Conservation (phyloP, 2,797 vertebrate genomes). For the Graptemys geographica region DNA sequence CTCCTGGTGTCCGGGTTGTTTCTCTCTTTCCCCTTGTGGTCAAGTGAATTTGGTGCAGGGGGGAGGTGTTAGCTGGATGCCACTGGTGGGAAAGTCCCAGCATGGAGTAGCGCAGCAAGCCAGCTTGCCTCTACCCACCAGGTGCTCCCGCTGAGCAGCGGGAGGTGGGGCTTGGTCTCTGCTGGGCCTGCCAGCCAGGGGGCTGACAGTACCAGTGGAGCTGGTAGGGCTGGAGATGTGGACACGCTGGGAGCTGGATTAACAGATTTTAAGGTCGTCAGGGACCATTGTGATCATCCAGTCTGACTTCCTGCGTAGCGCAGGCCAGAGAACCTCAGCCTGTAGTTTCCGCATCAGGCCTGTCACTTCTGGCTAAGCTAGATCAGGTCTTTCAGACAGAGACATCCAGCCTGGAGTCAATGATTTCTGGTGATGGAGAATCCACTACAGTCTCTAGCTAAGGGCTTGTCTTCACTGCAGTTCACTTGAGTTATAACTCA, state of each 20-base stretch:
- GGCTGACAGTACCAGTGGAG: background rate
- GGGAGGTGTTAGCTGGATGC: background rate
- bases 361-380: background rate
- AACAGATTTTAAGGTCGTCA: background rate
- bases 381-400: background rate
- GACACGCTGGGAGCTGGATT: background rate
- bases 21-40: background rate
- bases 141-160: background rate
- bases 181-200: background rate
- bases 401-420: background rate
- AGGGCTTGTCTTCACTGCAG: background rate
- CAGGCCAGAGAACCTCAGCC: no score
- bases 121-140: background rate
- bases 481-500: background rate
- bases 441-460: background rate
- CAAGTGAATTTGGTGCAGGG: background rate
- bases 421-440: background rate
- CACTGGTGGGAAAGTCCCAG: background rate
- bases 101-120: background rate
- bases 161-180: background rate
- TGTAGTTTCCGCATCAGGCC: background rate
- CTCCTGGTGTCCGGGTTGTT: background rate
- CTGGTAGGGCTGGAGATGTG: background rate
- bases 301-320: background rate
- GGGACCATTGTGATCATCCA: background rate